phyloP scores from a whole-genome alignment of 2,888 invertebrate species.

The Pammene fasciana region DNA sequence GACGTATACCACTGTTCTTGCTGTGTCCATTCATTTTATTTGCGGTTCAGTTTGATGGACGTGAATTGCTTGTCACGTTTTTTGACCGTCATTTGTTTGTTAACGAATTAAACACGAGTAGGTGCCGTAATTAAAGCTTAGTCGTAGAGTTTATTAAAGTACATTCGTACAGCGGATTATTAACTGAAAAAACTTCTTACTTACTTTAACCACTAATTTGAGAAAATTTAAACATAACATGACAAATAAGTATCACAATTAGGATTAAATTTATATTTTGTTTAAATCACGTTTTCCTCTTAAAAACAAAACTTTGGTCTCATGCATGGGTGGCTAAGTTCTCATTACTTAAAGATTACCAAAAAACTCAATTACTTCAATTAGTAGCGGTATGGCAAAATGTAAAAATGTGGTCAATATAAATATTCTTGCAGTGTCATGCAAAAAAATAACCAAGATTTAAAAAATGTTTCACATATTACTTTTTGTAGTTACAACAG shows the following conservation, averaged over 20 bases:
- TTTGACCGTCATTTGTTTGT: neutral
- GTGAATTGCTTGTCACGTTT: conserved; percentile 18
- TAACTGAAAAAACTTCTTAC: no score
- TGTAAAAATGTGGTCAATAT: conserved; percentile 27
- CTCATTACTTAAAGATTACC: no score
- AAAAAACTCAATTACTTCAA: conserved; percentile 29
- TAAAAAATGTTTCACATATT: neutral
- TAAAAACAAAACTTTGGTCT: neutral
- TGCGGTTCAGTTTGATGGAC: conserved; percentile 30
- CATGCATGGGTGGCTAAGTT: no score
- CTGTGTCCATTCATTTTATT: conserved; percentile 28
- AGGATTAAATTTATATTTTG: no score
- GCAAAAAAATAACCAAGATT: neutral
- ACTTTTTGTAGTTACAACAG: neutral
- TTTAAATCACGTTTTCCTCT: neutral
- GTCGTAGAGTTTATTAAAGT: neutral
- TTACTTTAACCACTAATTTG: no score
- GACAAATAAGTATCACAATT: no score
- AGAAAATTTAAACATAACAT: no score
- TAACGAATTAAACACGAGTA: neutral
- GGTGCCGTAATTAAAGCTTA: neutral
- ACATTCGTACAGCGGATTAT: no score
- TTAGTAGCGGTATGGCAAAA: conserved; percentile 17
- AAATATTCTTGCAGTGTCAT: conserved; percentile 20
- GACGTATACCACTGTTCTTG: conserved; percentile 32